Base-by-base conservation (phyloP, 1,140 invertebrate genomes). In the Sycophaga agraensis region DNA sequence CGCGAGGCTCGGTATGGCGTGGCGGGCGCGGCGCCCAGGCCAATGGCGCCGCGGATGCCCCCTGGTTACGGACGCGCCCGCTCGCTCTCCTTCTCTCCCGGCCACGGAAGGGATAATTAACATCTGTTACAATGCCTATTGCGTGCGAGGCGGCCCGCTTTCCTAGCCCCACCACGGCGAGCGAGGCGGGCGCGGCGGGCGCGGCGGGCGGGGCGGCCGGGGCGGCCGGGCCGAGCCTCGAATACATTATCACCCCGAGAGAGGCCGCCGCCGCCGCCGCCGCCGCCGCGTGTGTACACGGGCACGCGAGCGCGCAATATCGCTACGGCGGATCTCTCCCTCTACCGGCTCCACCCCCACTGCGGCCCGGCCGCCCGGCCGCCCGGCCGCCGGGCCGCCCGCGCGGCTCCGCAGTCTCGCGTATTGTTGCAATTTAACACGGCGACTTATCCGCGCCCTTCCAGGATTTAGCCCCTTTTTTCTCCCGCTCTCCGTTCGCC, bases 261-360 rank as follows among this genome's bases (percentile, higher is more conserved):
- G 40, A 31, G 28, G 11, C 4, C 28, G 4, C 28, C 5, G 5
- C 5, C 28, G 59, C 5, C 28, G 28, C 28, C 28, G 28, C 5
- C 28, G 28, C n/a, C n/a, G n/a, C n/a, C n/a, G n/a, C n/a, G n/a
- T n/a, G n/a, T n/a, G n/a, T n/a, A n/a, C n/a, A n/a, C n/a, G n/a
- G n/a, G n/a, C n/a, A n/a, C n/a, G n/a, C n/a, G 35, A 39, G 63
- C 63, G 58, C 57, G 63, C 14, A 66, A 63, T 56, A 48, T 61
- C 58, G 62, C 64, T 63, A 40, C 51, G 64, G 73, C 73, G 69
- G 76, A 78, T 79, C 78, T 74, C 5, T 31, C n/a, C n/a, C n/a
- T 31, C 28, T 31, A 31, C 28, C 28, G 11, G n/a, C n/a, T n/a
- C n/a, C n/a, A n/a, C n/a, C n/a, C n/a, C n/a, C n/a, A n/a, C n/a